Evolutionary conservation across 2,113 vertebrate genomes (phyloP).

Genomic region (Cephalopholis sonnerati): DNA sequence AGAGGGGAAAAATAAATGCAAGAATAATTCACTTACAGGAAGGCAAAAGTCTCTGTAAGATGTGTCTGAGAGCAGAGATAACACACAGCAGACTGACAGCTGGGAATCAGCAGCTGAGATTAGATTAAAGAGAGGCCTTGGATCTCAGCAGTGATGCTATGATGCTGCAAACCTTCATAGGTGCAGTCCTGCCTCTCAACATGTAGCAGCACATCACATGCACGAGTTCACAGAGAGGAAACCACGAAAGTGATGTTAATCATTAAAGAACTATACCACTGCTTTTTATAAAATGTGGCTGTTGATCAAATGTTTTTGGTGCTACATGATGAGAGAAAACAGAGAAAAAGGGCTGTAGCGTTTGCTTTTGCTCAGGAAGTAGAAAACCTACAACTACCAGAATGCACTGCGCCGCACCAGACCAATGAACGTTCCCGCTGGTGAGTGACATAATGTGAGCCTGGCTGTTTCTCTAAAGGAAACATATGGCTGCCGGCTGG

Average conservation of each 20-base stretch:
- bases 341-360: no score
- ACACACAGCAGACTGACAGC: slow-evolving; percentile 48
- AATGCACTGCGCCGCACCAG: no score
- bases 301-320: no score
- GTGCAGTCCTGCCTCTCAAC: slow-evolving; percentile 19
- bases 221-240: not conserved
- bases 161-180: slow-evolving; percentile 44
- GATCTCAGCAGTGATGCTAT: slow-evolving; percentile 39
- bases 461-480: no score
- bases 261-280: not conserved
- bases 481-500: no score
- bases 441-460: no score
- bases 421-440: no score
- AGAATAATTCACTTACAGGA: slow-evolving; percentile 14
- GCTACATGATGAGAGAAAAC: no score
- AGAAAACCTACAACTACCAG: no score
- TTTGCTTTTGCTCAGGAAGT: no score
- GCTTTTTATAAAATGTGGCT: no score
- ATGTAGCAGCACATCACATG: not conserved
- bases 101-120: slow-evolving; percentile 50
- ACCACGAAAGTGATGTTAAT: not conserved
- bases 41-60: slow-evolving; percentile 24
- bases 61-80: slow-evolving; percentile 36
- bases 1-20: not conserved
- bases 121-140: slow-evolving; percentile 56